These are phyloP conservation scores for Galeopterus variegatus DNA, from an alignment of 2,113 vertebrate genomes.

Conservation along the genomic window DNA sequence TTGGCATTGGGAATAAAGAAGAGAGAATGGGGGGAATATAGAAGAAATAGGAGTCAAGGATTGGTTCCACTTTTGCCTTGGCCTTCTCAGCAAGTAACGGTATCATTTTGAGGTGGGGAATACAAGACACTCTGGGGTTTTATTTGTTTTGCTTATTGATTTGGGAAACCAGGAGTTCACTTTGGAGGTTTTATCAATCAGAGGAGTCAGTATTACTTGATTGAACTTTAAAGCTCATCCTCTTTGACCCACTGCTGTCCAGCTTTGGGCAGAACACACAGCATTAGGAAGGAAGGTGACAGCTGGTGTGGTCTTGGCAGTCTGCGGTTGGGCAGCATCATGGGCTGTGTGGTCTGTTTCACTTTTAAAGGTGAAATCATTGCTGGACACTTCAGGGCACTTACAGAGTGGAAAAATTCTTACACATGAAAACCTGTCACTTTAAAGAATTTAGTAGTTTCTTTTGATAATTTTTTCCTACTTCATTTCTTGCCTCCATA, in stretches of 20 bases:
- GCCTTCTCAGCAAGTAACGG: not conserved
- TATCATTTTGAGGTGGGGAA: not conserved
- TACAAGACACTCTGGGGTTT: not conserved
- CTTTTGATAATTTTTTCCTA: not conserved
- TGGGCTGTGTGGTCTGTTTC: fast-evolving
- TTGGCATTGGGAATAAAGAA: not conserved
- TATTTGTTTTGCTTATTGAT: not conserved
- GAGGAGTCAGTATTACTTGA: not conserved
- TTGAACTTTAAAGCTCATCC: not conserved
- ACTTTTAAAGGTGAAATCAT: not conserved
- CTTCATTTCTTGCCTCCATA: not conserved
- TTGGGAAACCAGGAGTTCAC: not conserved
- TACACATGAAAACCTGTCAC: not conserved
- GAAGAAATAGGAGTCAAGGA: not conserved
- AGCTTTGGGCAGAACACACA: not conserved
- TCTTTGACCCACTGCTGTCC: not conserved
- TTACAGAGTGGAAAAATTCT: not conserved
- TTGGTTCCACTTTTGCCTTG: not conserved
- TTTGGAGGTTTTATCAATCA: not conserved
- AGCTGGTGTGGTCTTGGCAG: fast-evolving
- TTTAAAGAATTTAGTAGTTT: not conserved
- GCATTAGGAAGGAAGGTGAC: not conserved
- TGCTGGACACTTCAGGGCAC: not conserved
- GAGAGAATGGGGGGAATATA: not conserved
- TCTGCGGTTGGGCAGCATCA: not conserved